Evolutionary conservation across 2,888 invertebrate species (phyloP).

Genomic region (Drosophila flavopinicola): DNA sequence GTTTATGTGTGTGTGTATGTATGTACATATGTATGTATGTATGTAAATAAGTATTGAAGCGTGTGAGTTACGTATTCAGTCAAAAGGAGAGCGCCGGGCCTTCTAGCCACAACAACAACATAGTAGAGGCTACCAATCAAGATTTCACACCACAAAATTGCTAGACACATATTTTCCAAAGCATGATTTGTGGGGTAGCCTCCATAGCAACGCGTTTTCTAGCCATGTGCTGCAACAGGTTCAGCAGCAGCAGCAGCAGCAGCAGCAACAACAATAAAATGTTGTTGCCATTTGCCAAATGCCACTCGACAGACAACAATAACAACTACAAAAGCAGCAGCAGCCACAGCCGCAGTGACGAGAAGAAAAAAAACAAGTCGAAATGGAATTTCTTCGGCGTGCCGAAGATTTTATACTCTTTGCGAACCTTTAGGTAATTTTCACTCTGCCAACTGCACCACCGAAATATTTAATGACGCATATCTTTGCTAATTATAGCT

Average conservation of each 20-base stretch:
- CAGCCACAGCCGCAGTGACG: conserved; percentile 32
- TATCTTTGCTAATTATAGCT: no score
- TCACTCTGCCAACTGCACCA: no score
- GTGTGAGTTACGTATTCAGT: neutral
- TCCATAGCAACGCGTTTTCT: conserved; percentile 25
- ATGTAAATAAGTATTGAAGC: neutral
- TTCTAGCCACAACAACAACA: neutral
- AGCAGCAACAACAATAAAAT: conserved; percentile 40
- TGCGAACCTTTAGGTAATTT: no score
- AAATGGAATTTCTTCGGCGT: no score
- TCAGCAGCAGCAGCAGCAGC: conserved; percentile 36
- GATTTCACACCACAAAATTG: conserved; percentile 17
- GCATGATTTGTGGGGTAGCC: conserved; percentile 21
- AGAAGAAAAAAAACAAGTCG: conserved; percentile 22
- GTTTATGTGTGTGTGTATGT: neutral
- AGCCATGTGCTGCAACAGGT: conserved; percentile 71
- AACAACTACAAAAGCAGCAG: conserved; percentile 6
- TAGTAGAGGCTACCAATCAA: conserved; percentile 3
- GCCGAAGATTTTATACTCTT: no score
- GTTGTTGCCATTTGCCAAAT: conserved; percentile 74
- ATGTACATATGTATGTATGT: neutral
- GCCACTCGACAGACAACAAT: conserved; percentile 51
- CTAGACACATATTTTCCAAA: conserved; percentile 1
- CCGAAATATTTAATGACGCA: no score
- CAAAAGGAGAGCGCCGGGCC: no score